A percentile compares a stretch with the other conserved stretches of the same genome.
phyloP scores from a whole-genome alignment of 2,888 invertebrate genomes.

The Epirrhoe alternata region DNA sequence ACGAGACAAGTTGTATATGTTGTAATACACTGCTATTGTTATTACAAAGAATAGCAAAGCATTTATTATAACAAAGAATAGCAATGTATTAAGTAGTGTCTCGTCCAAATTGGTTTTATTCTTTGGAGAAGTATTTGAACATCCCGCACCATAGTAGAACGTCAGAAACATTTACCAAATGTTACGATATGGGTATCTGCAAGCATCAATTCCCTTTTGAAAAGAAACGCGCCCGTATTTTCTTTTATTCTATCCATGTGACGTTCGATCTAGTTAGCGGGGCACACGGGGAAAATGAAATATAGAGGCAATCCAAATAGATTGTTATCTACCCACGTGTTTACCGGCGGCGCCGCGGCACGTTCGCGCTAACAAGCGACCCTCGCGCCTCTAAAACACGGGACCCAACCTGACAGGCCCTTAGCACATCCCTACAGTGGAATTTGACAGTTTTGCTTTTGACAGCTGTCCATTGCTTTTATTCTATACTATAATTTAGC shows the following conservation, averaged over 20 bases:
- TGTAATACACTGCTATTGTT: too few species aligned
- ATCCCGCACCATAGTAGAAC: constrained; percentile 26
- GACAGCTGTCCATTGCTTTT: constrained; percentile 73
- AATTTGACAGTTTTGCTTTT: constrained; percentile 71
- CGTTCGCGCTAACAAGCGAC: constrained; percentile 81
- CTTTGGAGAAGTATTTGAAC: background rate
- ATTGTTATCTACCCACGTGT: constrained; percentile 85
- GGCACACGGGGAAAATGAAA: constrained; percentile 82
- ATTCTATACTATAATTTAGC: constrained; percentile 43
- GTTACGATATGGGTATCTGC: constrained; percentile 40
- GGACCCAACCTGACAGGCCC: constrained; percentile 64
- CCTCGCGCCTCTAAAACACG: constrained; percentile 65
- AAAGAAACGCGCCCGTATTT: constrained; percentile 76
- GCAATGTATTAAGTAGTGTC: background rate
- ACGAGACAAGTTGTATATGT: too few species aligned
- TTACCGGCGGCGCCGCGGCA: constrained; percentile 80
- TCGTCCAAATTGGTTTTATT: constrained; percentile 1
- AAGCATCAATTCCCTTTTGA: constrained; percentile 57
- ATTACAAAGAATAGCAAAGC: too few species aligned
- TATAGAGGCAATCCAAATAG: constrained; percentile 86
- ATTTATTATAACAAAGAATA: too few species aligned
- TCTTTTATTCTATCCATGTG: constrained; percentile 56
- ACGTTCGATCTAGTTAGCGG: constrained; percentile 82
- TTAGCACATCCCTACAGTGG: constrained; percentile 59
- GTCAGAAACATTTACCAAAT: constrained; percentile 36